A percentile compares a stretch with the other conserved stretches of the same genome.
Evolutionary conservation across 1,140 invertebrate genomes (phyloP).

Genomic region (Vollenhovia emeryi): DNA sequence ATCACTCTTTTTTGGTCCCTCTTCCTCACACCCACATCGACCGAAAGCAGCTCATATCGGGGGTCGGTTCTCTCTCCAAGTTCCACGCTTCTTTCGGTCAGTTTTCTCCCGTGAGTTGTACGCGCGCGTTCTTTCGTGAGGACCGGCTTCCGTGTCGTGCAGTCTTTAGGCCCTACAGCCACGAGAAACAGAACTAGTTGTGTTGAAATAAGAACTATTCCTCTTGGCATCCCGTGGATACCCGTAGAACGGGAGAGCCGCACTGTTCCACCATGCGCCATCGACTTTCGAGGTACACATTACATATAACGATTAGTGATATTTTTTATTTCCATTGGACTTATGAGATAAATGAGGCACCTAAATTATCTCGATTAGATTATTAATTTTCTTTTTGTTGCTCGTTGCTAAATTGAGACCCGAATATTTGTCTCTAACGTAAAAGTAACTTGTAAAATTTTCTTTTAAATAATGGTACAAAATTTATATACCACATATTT

Average conservation of each 20-base stretch:
- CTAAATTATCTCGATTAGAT: background rate
- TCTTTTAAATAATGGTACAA: background rate
- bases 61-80: constrained; percentile 75
- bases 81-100: constrained; percentile 80
- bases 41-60: constrained; percentile 70
- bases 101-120: constrained; percentile 74
- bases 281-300: constrained; percentile 79
- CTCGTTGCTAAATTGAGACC: background rate
- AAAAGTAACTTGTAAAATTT: no score
- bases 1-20: constrained; percentile 41
- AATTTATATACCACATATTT: background rate
- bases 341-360: background rate
- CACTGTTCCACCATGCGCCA: constrained; percentile 76
- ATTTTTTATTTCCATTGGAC: background rate
- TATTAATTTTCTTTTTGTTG: background rate
- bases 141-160: constrained; percentile 45
- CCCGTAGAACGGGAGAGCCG: constrained; percentile 58
- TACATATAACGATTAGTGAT: background rate
- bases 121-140: constrained; percentile 68
- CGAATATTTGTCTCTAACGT: background rate
- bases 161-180: constrained; percentile 12
- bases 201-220: constrained; percentile 40
- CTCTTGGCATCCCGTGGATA: constrained; percentile 45
- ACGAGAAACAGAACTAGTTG: constrained; percentile 17
- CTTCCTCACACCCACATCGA: constrained; percentile 64